A percentile compares a stretch with the other conserved stretches of the same genome.
Conservation (phyloP, 2,888 invertebrate species). For the Drosophila percnosoma region DNA sequence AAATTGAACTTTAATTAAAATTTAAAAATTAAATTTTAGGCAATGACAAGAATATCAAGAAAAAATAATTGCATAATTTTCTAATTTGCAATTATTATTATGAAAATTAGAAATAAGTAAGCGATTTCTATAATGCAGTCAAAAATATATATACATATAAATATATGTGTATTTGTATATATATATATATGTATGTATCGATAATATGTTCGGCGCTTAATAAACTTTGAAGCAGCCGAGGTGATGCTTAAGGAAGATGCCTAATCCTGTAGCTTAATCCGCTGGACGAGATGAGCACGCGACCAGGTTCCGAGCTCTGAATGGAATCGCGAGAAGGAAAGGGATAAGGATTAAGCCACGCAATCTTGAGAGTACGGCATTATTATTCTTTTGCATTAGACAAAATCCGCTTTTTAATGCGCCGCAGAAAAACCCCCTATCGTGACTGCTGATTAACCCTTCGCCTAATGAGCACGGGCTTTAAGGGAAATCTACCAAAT, state of each 20-base stretch:
- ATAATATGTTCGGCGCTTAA: constrained; percentile 37
- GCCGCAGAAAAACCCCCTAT: constrained; percentile 39
- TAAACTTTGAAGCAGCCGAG: constrained; percentile 29
- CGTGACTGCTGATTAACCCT: constrained; percentile 41
- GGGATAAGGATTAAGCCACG: constrained; percentile 39
- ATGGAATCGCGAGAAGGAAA: constrained; percentile 30
- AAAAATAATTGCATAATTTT: too few species aligned
- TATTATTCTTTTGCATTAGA: constrained; percentile 34
- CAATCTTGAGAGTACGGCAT: constrained; percentile 35
- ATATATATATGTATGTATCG: background rate
- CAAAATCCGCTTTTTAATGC: constrained; percentile 66
- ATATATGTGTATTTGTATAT: background rate
- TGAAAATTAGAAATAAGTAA: background rate
- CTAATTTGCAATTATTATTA: too few species aligned
- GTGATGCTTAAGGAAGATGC: constrained; percentile 6
- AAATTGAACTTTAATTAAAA: too few species aligned
- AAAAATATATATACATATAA: background rate
- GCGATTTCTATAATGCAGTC: too few species aligned
- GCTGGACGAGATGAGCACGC: constrained; percentile 14
- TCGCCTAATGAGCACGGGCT: constrained; percentile 53
- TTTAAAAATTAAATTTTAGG: too few species aligned
- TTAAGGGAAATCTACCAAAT: constrained; percentile 15
- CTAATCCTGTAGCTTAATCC: constrained; percentile 43
- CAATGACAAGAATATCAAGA: fast-evolving
- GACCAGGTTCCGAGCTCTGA: background rate